Base-by-base conservation (phyloP, 2,888 invertebrate genomes). In the Hirtodrosophila trivittata region DNA sequence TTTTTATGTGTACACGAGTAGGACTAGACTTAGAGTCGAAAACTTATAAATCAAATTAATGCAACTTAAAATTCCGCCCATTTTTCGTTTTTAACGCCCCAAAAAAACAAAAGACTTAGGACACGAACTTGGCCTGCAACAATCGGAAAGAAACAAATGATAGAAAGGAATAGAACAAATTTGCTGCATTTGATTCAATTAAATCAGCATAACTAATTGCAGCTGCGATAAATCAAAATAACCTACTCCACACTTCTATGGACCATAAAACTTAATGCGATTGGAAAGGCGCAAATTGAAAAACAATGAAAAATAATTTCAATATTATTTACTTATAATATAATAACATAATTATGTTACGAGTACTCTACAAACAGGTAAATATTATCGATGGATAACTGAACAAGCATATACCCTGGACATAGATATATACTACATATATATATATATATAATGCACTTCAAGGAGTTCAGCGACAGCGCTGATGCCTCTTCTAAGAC, bases 21-120 rank as follows among this genome's bases (percentile, higher is more conserved):
- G 28, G 50, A 38, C 49, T 59, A 50, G 43, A 43, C 41, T 35
- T 37, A 51, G 16, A 25, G 25, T 16, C 38, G 10, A 3, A 35
- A 32, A 30, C 37, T 3, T 32, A 70, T 65, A 69, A 72, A 74
- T 74, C 69, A 72, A 65, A 50, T 63, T 42, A 57, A 57, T 62
- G 56, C 67, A 46, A 66, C 12, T 7, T 14, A 25, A 60, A 60
- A 50, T 25, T 9, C 51, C 73, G 56, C 73, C 69, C 56, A 38
- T 25, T 14, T 26, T 41, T 25, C 25, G 37, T 30, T 49, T 37
- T 47, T 43, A 64, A 38, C 51, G 37, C 47, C 56, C 25, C 8
- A 16, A 12, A 26, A 62, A 80, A 78, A 78, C 87, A 72, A 87
- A 87, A 87, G 84, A 87, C 85, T 89, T 80, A 86, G 80, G 86